Percentiles rank a stretch among this genome's conserved stretches.
These are phyloP conservation scores for Brenthis ino DNA, from an alignment of 2,888 invertebrate genomes.

Conservation along the genomic window DNA sequence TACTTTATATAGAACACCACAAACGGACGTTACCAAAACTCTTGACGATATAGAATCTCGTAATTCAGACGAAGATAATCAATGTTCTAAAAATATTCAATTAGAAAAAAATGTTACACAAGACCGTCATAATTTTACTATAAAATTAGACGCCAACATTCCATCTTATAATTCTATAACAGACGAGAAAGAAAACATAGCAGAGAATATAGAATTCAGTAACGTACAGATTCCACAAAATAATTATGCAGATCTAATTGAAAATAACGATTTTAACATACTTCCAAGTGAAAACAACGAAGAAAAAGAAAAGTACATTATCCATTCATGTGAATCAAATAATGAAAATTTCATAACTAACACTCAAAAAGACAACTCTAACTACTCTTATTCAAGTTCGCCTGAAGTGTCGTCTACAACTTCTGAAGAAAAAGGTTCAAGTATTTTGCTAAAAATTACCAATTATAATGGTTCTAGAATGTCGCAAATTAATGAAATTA, in stretches of 20 bases:
- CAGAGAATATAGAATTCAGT: constrained; percentile 32
- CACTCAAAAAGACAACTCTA: constrained; percentile 46
- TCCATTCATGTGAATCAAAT: constrained; percentile 60
- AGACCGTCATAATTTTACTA: not conserved
- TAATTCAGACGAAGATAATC: constrained; percentile 24
- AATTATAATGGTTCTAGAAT: constrained; percentile 67
- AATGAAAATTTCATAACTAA: constrained; percentile 54
- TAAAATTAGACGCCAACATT: constrained; percentile 41
- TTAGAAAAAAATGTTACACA: constrained; percentile 3
- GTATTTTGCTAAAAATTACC: constrained; percentile 71
- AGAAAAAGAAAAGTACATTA: constrained; percentile 43
- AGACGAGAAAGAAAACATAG: constrained; percentile 53
- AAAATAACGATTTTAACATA: constrained; percentile 40
- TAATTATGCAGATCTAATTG: constrained; percentile 40
- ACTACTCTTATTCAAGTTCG: constrained; percentile 54
- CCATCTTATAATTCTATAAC: constrained; percentile 38
- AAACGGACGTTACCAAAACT: constrained; percentile 68
- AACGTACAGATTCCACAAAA: constrained; percentile 26
- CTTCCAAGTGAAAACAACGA: constrained; percentile 28
- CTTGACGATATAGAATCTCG: constrained; percentile 51
- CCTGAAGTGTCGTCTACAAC: constrained; percentile 78
- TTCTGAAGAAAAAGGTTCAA: constrained; percentile 69
- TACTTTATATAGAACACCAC: constrained; percentile 64
- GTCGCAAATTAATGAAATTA: constrained; percentile 62
- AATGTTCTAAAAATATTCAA: not conserved